A percentile compares a stretch with the other conserved stretches of the same genome.
Evolutionary conservation across 2,888 invertebrate genomes (phyloP).

Genomic region (Phyllotreta cruciferae): DNA sequence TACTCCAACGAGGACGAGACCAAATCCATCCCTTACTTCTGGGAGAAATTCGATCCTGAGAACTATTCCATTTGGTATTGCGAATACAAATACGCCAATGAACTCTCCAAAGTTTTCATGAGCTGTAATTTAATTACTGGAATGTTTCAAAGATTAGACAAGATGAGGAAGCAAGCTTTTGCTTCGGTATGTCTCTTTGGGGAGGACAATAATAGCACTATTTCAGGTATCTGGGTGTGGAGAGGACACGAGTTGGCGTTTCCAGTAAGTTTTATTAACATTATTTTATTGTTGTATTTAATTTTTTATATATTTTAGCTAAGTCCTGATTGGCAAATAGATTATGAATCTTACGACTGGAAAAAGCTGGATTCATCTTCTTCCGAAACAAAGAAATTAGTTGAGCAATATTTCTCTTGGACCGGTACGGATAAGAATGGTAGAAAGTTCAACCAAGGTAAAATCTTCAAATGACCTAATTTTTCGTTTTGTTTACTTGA

Average conservation of each 20-base stretch:
- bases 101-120: slow-evolving; percentile 83
- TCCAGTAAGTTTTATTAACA: slow-evolving; percentile 60
- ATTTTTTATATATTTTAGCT: slow-evolving; percentile 63
- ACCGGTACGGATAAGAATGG: slow-evolving; percentile 84
- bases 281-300: background rate
- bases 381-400: slow-evolving; percentile 83
- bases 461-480: slow-evolving; percentile 87
- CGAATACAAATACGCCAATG: slow-evolving; percentile 95
- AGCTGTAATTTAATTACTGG: slow-evolving; percentile 97
- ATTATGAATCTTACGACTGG: slow-evolving; percentile 97
- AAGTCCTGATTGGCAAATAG: slow-evolving; percentile 93
- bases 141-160: slow-evolving; percentile 98
- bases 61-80: slow-evolving; percentile 97
- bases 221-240: slow-evolving; percentile 99
- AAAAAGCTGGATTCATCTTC: slow-evolving; percentile 85
- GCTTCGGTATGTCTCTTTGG: slow-evolving; percentile 95
- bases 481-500: background rate
- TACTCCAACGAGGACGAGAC: slow-evolving; percentile 97
- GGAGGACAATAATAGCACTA: slow-evolving; percentile 86
- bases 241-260: slow-evolving; percentile 94
- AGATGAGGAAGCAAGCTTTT: slow-evolving; percentile 96
- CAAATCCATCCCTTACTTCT: slow-evolving; percentile 96
- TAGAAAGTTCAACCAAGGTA: slow-evolving; percentile 97
- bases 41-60: slow-evolving; percentile 96
- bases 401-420: slow-evolving; percentile 92